phyloP scores from a whole-genome alignment of 2,888 invertebrate genomes.

The Sarcophaga subvicina region DNA sequence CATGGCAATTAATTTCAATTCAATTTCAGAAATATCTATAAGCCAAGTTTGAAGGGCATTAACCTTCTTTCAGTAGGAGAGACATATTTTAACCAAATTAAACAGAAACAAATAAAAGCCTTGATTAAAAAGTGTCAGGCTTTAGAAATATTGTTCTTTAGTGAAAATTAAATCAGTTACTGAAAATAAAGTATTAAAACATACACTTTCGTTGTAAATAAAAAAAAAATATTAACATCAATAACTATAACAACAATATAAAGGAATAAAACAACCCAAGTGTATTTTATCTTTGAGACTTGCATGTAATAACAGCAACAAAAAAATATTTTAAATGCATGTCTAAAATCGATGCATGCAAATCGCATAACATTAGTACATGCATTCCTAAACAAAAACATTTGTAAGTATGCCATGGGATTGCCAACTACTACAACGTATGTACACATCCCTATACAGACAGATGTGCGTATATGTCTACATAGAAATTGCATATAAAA shows the following conservation, averaged over 20 bases:
- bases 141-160: too few relatives aligned
- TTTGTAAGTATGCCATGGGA: background rate
- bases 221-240: background rate
- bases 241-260: too few relatives aligned
- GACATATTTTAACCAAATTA: too few relatives aligned
- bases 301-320: background rate
- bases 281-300: constrained; percentile 15
- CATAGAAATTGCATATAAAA: constrained; percentile 47
- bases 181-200: background rate
- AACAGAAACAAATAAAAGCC: too few relatives aligned
- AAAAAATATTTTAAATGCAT: too few relatives aligned
- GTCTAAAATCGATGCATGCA: background rate
- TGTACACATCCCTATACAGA: background rate
- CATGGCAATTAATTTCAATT: too few relatives aligned
- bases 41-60: too few relatives aligned
- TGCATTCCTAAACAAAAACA: background rate
- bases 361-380: constrained; percentile 8
- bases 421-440: background rate
- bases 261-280: constrained; percentile 12
- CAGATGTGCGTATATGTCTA: background rate
- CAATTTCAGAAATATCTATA: too few relatives aligned
- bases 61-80: too few relatives aligned
- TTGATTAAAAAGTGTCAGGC: too few relatives aligned
- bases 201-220: constrained; percentile 47
- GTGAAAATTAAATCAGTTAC: too few relatives aligned